These are phyloP conservation scores for Planococcus citri DNA, from an alignment of 1,140 invertebrate species.

Conservation along the genomic window DNA sequence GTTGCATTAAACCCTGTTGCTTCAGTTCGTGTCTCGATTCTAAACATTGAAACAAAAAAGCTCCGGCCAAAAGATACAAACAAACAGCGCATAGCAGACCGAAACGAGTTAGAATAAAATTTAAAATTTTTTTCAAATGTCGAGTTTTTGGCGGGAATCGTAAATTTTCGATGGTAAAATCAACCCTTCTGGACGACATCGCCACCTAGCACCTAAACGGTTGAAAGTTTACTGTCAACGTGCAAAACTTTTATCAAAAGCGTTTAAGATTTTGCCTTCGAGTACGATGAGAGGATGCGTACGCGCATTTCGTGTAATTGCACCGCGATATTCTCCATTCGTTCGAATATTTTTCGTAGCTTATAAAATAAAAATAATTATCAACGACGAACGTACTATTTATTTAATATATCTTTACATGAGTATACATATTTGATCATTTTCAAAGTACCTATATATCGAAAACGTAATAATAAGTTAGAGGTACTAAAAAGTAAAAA, in stretches of 20 bases:
- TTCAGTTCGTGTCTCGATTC: slow-evolving; percentile 34
- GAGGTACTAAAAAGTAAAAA: too few relatives aligned
- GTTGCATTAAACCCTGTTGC: slow-evolving; percentile 33
- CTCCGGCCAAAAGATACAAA: slow-evolving; percentile 34
- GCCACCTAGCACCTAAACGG: neutral
- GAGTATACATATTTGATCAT: too few relatives aligned
- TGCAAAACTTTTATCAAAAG: neutral
- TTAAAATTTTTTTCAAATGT: slow-evolving; percentile 19
- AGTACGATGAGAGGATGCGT: neutral
- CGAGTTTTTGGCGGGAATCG: neutral
- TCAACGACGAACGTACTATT: too few relatives aligned
- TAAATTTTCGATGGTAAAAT: neutral
- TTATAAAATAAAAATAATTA: too few relatives aligned
- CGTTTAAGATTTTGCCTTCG: neutral
- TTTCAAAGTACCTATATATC: too few relatives aligned
- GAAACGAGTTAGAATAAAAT: slow-evolving; percentile 26
- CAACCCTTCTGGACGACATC: neutral
- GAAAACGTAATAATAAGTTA: too few relatives aligned
- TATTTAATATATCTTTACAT: too few relatives aligned
- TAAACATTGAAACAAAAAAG: slow-evolving; percentile 34
- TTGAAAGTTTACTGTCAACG: neutral
- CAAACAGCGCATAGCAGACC: slow-evolving; percentile 34
- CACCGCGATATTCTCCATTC: too few relatives aligned
- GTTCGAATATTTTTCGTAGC: too few relatives aligned
- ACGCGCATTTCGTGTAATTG: neutral